Percentiles rank a stretch among this genome's conserved stretches.
Conservation (phyloP, 2,888 invertebrate genomes). For the Thecocarcelia acutangulata region DNA sequence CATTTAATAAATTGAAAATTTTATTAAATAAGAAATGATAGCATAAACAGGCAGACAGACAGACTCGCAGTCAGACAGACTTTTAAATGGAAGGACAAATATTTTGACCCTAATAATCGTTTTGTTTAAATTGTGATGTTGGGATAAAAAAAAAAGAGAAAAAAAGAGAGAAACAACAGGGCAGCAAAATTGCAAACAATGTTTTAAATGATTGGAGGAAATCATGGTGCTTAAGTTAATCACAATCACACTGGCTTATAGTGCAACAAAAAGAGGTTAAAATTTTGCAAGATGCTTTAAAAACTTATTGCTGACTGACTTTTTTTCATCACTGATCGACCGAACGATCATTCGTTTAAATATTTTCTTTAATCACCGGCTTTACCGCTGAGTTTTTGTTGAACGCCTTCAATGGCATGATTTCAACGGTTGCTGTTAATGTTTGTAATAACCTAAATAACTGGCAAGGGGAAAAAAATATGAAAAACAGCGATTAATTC, state of each 20-base stretch:
- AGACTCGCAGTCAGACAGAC: background rate
- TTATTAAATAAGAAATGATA: slow-evolving; percentile 45
- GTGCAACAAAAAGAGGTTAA: slow-evolving; percentile 28
- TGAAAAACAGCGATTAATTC: slow-evolving; percentile 52
- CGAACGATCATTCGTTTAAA: background rate
- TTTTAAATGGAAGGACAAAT: slow-evolving; percentile 42
- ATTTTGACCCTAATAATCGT: slow-evolving; percentile 67
- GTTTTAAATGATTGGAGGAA: background rate
- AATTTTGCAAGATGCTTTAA: slow-evolving; percentile 11
- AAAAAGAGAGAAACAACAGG: background rate
- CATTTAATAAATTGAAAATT: slow-evolving; percentile 68
- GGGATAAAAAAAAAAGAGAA: slow-evolving; percentile 43
- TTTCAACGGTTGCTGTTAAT: slow-evolving; percentile 35
- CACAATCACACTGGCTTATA: slow-evolving; percentile 30
- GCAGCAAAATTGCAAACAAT: slow-evolving; percentile 31
- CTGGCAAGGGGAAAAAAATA: background rate
- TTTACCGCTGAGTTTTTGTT: slow-evolving; percentile 42
- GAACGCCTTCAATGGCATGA: background rate
- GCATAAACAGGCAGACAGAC: background rate
- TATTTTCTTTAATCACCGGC: background rate
- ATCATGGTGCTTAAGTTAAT: slow-evolving; percentile 42
- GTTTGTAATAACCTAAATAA: slow-evolving; percentile 58
- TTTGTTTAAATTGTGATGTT: slow-evolving; percentile 59
- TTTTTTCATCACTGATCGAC: slow-evolving; percentile 3
- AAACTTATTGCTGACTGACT: background rate